A percentile compares a stretch with the other conserved stretches of the same genome.
phyloP scores from a whole-genome alignment of 2,888 invertebrate genomes.

The Pedicia rivosa region DNA sequence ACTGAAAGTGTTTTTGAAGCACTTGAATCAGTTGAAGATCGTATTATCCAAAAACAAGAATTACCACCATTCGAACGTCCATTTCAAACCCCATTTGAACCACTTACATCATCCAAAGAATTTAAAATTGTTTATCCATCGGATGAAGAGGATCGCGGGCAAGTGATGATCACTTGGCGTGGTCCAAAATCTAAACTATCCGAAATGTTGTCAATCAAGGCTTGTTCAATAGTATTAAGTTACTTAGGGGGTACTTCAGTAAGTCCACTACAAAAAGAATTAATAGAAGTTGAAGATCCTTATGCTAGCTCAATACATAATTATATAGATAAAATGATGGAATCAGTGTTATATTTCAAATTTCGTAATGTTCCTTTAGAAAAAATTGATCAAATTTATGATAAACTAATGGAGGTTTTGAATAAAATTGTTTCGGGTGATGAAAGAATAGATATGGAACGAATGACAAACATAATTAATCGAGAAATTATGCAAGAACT shows the following conservation, averaged over 20 bases:
- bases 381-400: constrained; percentile 45
- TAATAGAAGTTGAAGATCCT: constrained; percentile 70
- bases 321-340: constrained; percentile 52
- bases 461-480: constrained; percentile 55
- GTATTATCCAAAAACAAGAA: constrained; percentile 33
- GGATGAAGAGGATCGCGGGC: constrained; percentile 70
- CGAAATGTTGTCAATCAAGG: constrained; percentile 42
- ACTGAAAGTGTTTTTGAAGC: constrained; percentile 58
- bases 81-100: constrained; percentile 59
- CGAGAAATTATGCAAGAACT: constrained; percentile 51
- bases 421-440: constrained; percentile 29
- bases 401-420: constrained; percentile 35
- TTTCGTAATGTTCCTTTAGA: constrained; percentile 59
- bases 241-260: constrained; percentile 79
- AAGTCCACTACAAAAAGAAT: constrained; percentile 65
- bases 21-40: constrained; percentile 55
- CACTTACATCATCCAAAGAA: constrained; percentile 38
- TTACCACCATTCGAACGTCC: constrained; percentile 48
- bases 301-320: constrained; percentile 54
- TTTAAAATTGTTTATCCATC: constrained; percentile 39
- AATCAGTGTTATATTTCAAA: constrained; percentile 48
- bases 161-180: constrained; percentile 63
- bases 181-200: constrained; percentile 41
- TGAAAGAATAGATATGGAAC: constrained; percentile 52
- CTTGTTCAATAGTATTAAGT: constrained; percentile 51